Percentiles rank a stretch among this genome's conserved stretches.
Conservation (phyloP, 92 coral and sea anemone species). For the Scolanthus callimorphus region DNA sequence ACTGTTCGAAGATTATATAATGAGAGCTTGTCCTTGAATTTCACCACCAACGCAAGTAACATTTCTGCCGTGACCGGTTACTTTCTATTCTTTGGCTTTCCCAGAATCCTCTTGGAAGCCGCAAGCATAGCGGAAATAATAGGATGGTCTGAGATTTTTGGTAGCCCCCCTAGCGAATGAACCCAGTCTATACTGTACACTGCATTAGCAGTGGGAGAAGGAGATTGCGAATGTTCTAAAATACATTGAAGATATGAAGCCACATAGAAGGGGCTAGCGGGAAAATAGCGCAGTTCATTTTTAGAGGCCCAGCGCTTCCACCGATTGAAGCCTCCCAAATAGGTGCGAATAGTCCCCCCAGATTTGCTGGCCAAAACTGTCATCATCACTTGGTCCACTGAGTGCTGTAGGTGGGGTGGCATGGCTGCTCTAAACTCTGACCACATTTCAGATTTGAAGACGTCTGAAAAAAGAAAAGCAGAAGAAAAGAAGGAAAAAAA, state of each 20-base stretch:
- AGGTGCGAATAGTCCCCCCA: slow-evolving; percentile 13
- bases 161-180: slow-evolving; percentile 26
- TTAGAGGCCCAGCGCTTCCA: slow-evolving; percentile 33
- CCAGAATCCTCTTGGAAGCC: slow-evolving; percentile 32
- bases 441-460: slow-evolving; percentile 26
- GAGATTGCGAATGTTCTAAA: slow-evolving; percentile 10
- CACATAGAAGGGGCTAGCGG: slow-evolving; percentile 33
- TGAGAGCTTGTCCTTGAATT: slow-evolving; percentile 15
- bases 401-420: slow-evolving; percentile 10
- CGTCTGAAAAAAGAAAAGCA: slow-evolving; percentile 14
- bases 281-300: slow-evolving; percentile 22
- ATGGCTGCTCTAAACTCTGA: slow-evolving; percentile 15
- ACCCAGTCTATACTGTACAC: slow-evolving; percentile 45
- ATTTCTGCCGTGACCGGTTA: slow-evolving; percentile 37
- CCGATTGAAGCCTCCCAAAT: slow-evolving; percentile 19
- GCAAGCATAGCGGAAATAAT: slow-evolving; percentile 22
- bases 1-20: slow-evolving; percentile 13
- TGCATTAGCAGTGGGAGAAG: slow-evolving; percentile 26
- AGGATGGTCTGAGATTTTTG: slow-evolving; percentile 27
- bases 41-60: slow-evolving; percentile 21
- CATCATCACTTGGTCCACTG: slow-evolving; percentile 10
- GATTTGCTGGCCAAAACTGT: slow-evolving; percentile 23
- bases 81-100: slow-evolving; percentile 20
- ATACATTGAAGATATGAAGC: slow-evolving; percentile 34
- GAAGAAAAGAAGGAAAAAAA: not conserved